Evolutionary conservation across 2,888 invertebrate species (phyloP).

Genomic region (Eupithecia subfuscata): DNA sequence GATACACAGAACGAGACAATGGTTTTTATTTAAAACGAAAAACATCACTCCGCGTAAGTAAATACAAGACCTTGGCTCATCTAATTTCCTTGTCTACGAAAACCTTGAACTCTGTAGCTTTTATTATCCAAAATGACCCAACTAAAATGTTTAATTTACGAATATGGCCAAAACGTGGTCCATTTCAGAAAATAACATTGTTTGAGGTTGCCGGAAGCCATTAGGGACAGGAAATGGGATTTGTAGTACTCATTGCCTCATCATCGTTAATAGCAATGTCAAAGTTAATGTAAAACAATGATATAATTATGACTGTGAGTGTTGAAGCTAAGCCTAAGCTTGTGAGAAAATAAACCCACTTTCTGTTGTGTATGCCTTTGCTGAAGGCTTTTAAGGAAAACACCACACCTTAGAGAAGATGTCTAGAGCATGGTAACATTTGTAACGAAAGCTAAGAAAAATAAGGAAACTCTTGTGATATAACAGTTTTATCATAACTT

Average conservation of each 20-base stretch:
- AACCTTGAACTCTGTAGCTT: conserved; percentile 9
- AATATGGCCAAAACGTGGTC: conserved; percentile 30
- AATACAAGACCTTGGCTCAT: conserved; percentile 1
- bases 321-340: neutral
- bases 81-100: conserved; percentile 4
- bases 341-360: neutral
- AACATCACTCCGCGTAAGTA: neutral
- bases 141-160: conserved; percentile 16
- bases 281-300: conserved; percentile 56
- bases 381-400: neutral
- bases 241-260: conserved; percentile 65
- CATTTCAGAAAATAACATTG: conserved; percentile 41
- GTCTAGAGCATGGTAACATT: neutral
- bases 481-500: too few relatives aligned
- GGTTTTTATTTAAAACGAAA: neutral
- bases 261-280: conserved; percentile 65
- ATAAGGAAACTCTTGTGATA: neutral
- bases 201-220: conserved; percentile 63
- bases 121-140: conserved; percentile 15
- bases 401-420: neutral
- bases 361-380: neutral
- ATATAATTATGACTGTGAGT: conserved; percentile 34
- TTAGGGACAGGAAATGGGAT: conserved; percentile 67
- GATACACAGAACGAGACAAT: neutral
- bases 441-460: neutral